A percentile compares a stretch with the other conserved stretches of the same genome.
These are phyloP conservation scores for Paraescarpia echinospica DNA, from an alignment of 1,140 invertebrate genomes.

Conservation along the genomic window DNA sequence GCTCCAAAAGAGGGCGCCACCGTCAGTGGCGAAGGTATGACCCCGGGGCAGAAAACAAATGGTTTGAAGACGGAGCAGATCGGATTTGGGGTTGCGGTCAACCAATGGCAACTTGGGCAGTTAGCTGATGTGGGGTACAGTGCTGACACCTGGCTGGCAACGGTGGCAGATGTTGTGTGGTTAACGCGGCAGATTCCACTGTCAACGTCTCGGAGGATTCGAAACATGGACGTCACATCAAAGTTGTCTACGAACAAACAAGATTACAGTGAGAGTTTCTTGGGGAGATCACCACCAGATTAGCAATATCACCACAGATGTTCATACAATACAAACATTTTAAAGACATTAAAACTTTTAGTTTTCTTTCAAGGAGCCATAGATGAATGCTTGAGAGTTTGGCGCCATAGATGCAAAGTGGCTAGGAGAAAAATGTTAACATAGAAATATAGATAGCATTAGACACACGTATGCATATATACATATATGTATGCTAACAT, in stretches of 20 bases:
- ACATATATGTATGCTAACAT: too few species aligned
- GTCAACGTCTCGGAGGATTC: slow-evolving; percentile 66
- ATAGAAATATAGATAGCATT: too few species aligned
- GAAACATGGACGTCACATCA: slow-evolving; percentile 68
- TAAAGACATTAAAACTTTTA: too few species aligned
- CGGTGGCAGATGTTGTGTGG: not conserved
- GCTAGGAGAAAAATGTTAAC: too few species aligned
- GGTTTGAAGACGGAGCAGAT: slow-evolving; percentile 74
- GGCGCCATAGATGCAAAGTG: too few species aligned
- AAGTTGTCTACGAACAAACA: slow-evolving; percentile 49
- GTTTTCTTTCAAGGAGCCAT: too few species aligned
- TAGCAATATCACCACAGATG: too few species aligned
- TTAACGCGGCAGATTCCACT: slow-evolving; percentile 62
- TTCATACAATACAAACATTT: too few species aligned
- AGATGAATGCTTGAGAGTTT: too few species aligned
- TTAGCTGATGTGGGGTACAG: not conserved
- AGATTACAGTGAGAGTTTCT: not conserved
- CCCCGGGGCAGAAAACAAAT: slow-evolving; percentile 71
- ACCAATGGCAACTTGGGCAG: slow-evolving; percentile 67
- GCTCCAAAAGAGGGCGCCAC: slow-evolving; percentile 32
- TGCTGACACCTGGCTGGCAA: slow-evolving; percentile 20
- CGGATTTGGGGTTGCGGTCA: slow-evolving; percentile 75
- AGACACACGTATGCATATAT: too few species aligned
- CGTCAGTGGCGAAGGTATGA: slow-evolving; percentile 60
- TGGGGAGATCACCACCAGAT: too few species aligned